Evolutionary conservation across 2,113 vertebrate species (phyloP).

Genomic region (Scytalopus superciliaris): DNA sequence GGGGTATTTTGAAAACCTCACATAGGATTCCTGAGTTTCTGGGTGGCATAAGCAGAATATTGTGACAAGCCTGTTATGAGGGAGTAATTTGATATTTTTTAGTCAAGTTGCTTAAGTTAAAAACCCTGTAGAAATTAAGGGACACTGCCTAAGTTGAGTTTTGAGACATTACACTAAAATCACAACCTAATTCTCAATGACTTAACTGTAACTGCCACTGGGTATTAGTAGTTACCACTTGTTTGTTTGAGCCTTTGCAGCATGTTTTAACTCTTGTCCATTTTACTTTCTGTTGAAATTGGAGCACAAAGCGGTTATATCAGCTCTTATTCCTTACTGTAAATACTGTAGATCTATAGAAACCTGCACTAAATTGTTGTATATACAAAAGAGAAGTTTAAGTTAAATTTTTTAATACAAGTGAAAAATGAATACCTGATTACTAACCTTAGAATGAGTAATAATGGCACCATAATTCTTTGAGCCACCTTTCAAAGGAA

Average conservation of each 20-base stretch:
- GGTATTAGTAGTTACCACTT: constrained; percentile 45
- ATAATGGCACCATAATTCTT: constrained; percentile 11
- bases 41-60: constrained; percentile 5
- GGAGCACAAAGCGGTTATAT: neutral
- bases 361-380: neutral
- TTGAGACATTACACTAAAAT: neutral
- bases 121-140: neutral
- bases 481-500: constrained; percentile 63
- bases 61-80: neutral
- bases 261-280: constrained; percentile 18
- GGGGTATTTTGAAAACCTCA: constrained; percentile 33
- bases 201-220: constrained; percentile 5
- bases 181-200: neutral
- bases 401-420: neutral
- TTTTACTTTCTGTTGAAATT: constrained; percentile 27
- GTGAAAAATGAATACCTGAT: neutral
- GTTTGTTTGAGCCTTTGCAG: constrained; percentile 15
- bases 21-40: constrained; percentile 18
- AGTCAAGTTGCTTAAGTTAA: neutral
- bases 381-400: neutral
- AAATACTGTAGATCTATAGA: neutral
- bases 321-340: neutral
- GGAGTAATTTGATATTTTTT: neutral
- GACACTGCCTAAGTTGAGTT: neutral
- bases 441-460: neutral